Percentiles rank a stretch among this genome's conserved stretches.
phyloP scores from a whole-genome alignment of 1,140 invertebrate genomes.

The Amphibalanus amphitrite region DNA sequence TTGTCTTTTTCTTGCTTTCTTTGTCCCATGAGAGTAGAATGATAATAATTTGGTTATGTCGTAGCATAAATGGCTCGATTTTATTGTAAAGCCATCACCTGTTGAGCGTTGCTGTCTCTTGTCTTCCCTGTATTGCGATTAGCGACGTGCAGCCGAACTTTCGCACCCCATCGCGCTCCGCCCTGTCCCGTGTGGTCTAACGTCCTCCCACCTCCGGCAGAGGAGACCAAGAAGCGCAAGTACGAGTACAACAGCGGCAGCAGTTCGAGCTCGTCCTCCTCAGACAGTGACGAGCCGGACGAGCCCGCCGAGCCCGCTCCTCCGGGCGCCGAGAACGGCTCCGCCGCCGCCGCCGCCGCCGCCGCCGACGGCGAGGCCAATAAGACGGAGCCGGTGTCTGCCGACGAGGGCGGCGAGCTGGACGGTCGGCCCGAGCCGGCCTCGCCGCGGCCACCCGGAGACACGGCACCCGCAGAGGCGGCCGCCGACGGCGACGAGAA shows the following conservation, averaged over 20 bases:
- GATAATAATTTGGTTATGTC: no score
- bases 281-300: not conserved
- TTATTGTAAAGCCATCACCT: no score
- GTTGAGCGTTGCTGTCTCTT: no score
- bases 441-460: not conserved
- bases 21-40: no score
- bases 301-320: not conserved
- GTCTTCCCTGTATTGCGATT: no score
- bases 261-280: not conserved
- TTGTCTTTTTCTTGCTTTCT: no score
- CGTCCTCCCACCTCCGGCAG: not conserved
- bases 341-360: not conserved
- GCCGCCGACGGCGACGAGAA: slow-evolving; percentile 12
- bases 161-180: no score
- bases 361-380: slow-evolving; percentile 16
- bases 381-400: no score
- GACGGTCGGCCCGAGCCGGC: not conserved
- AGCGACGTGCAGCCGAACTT: no score
- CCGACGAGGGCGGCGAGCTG: no score
- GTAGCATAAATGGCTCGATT: no score
- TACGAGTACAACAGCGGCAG: slow-evolving; percentile 24
- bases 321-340: not conserved
- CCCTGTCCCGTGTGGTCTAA: no score
- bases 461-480: not conserved
- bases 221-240: slow-evolving; percentile 23